Conservation (phyloP, 1,140 invertebrate species). For the Drosophila elegans region DNA sequence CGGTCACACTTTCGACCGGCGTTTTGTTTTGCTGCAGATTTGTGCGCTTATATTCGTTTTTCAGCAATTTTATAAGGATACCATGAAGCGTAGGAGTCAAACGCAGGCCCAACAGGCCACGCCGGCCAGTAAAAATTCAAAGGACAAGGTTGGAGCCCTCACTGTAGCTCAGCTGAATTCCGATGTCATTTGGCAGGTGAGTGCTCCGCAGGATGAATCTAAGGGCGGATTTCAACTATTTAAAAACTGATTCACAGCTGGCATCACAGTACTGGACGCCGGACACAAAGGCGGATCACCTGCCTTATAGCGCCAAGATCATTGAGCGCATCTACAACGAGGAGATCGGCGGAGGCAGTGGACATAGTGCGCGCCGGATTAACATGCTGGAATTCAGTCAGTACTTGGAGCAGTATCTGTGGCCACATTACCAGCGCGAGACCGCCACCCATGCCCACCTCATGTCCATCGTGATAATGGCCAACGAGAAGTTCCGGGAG, state of each 20-base stretch:
- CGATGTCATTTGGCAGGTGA: constrained; percentile 80
- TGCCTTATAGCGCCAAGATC: constrained; percentile 89
- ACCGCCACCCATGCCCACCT: constrained; percentile 92
- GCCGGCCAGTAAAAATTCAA: constrained; percentile 28
- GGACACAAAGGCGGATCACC: constrained; percentile 89
- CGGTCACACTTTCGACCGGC: constrained; percentile 50
- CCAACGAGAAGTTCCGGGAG: constrained; percentile 99
- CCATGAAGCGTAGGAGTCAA: constrained; percentile 70
- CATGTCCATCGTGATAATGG: constrained; percentile 98
- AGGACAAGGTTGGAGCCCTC: constrained; percentile 85
- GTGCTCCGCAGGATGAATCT: constrained; percentile 40
- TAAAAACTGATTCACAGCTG: constrained; percentile 86
- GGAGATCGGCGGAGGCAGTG: constrained; percentile 89
- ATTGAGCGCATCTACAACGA: constrained; percentile 93
- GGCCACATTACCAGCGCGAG: constrained; percentile 95
- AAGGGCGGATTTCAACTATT: not conserved
- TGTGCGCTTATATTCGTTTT: constrained; percentile 15
- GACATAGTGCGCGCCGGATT: constrained; percentile 92
- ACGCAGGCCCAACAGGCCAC: constrained; percentile 26
- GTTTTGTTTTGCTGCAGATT: constrained; percentile 58
- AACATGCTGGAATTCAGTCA: constrained; percentile 99
- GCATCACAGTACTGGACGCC: constrained; percentile 96
- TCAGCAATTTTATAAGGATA: constrained; percentile 1
- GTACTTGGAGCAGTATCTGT: constrained; percentile 98
- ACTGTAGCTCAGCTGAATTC: constrained; percentile 94